Evolutionary conservation across 2,888 invertebrate genomes (phyloP).

Genomic region (Smittia aterrima): DNA sequence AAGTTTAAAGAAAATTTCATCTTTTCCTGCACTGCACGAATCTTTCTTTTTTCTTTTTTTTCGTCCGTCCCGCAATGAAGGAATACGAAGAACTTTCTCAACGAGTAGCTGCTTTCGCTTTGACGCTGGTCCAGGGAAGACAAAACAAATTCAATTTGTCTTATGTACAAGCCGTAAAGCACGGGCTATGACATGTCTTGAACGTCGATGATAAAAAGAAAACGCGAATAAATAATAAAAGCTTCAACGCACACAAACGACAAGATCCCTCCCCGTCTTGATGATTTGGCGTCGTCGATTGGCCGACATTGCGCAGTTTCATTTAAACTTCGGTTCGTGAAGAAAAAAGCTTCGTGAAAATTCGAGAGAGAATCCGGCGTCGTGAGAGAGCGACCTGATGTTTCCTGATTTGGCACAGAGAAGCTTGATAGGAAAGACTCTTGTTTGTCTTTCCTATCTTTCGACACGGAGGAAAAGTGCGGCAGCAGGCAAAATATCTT

Average conservation of each 20-base stretch:
- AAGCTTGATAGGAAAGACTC: background rate
- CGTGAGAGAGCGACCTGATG: constrained; percentile 16
- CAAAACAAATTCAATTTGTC: constrained; percentile 32
- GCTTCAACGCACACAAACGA: constrained; percentile 30
- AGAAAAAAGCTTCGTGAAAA: constrained; percentile 38
- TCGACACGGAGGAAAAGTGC: background rate
- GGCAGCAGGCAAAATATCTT: constrained; percentile 20
- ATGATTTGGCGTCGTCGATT: constrained; percentile 15
- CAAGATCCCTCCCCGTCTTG: constrained; percentile 15
- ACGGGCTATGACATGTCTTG: constrained; percentile 14
- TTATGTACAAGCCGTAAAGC: constrained; percentile 23
- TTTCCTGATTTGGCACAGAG: background rate
- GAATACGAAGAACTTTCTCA: background rate
- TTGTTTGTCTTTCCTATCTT: constrained; percentile 21
- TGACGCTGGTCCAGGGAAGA: constrained; percentile 1
- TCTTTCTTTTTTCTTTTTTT: background rate
- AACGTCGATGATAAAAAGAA: constrained; percentile 26
- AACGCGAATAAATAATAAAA: constrained; percentile 39
- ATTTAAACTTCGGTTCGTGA: background rate
- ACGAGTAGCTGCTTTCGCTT: background rate
- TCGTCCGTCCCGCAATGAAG: background rate
- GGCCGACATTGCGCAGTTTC: constrained; percentile 32
- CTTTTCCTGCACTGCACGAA: background rate
- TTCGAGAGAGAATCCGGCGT: constrained; percentile 22
- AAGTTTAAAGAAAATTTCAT: background rate